Evolutionary conservation across 2,113 vertebrate genomes (phyloP), one percentile per base, ranked within the genome.

Genomic region (Dendropsophus ebraccatus): DNA sequence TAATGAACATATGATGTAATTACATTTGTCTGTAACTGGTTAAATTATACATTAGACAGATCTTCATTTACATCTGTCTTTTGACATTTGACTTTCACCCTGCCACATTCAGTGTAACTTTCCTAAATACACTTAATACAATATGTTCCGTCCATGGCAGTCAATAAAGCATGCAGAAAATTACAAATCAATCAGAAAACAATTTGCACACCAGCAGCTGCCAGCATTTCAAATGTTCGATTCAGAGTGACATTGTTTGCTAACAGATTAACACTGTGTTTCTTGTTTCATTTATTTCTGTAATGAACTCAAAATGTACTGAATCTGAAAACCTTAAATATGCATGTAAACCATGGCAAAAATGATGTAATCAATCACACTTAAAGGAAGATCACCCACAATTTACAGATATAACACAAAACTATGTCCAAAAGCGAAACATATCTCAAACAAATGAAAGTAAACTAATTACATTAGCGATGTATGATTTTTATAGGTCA

Each of bases 181-280:
- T 47, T 4, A 60, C 58, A 81, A 47, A 81, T 81, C 78, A 81
- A 47, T 81, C 58, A 81, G 32, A 81, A 81, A 11, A 81, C 56
- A 65, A 81, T 81, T 65, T 81, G 37, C 78, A 62, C 16, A 17
- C 13, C 58, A 47, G 52, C 77, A 58, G 47, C 77, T 58, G 35
- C 28, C 54, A 79, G 50, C 7, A 1, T 60, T 79, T n/a, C 28
- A 79, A 54, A 60, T 37, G 21, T 52, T 79, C 25, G 12, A 79
- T 41, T 60, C 52, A 79, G 54, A 79, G 54, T 58, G 19, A 79
- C 35, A 79, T 50, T 76, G 73, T 76, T 76, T 76, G 47, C 73
- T 75, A 75, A 75, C 73, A 52, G 25, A 76, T 50, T 49, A 50
- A 30, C 73, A 30, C 45, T 28, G n/a, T 25, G n/a, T 28, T 50